Evolutionary conservation across 2,888 invertebrate species (phyloP), one percentile per base, ranked within the genome.

Genomic region (Leptopterna dolabrata): DNA sequence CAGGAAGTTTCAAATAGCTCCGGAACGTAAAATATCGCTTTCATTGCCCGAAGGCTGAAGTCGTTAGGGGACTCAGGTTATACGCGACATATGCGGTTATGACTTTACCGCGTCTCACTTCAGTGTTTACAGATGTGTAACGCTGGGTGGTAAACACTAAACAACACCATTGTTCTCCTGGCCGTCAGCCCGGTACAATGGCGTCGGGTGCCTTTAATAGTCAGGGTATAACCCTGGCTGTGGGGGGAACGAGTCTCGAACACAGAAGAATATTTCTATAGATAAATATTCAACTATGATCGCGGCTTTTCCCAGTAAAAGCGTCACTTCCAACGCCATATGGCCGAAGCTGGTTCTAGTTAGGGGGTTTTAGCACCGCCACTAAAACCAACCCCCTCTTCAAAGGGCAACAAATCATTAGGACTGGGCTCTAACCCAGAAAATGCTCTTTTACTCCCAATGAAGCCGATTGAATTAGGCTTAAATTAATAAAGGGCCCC

Each of bases 91-190:
- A 30, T 81, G 81, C 51, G 81, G 81, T 81, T 81, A 81, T 51
- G 81, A 51, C 81, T 11, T n/a, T 51, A 29, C 81, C 14, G 47
- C 19, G 55, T 30, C 30, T 55, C 51, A 81, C 81, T 81, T 81
- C 55, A 55, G 47, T 81, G 81, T 81, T 81, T 81, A 81, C 81
- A 81, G 81, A 81, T 81, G 81, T 81, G 81, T 81, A 51, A 81
- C 81, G 81, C 51, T 51, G 81, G 81, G 81, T 81, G 81, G 81
- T 81, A 51, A 81, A 81, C 81, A 81, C 47, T 81, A 51, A 81
- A 81, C 81, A 81, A 51, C 81, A 55, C 81, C 27, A 81, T 51
- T 81, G 81, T 81, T 81, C 30, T 76, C 76, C 4, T 24, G 76
- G 13, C 27, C n/a, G 43, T 14, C 7, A 6, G 0, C 13, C 11